These are phyloP conservation scores for Gastrophryne carolinensis DNA, from an alignment of 2,797 vertebrate genomes.

Conservation along the genomic window DNA sequence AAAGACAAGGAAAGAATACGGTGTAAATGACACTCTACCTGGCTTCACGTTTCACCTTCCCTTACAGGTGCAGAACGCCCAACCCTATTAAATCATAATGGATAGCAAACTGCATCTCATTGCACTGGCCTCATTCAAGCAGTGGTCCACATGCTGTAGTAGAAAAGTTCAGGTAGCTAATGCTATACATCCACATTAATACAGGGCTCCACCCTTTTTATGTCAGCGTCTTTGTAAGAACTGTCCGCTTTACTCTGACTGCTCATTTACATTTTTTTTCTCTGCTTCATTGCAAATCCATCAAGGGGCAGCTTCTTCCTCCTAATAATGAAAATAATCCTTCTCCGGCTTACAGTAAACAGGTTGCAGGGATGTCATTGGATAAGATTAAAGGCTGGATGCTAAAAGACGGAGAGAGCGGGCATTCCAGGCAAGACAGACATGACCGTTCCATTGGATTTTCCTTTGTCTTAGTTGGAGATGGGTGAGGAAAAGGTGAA, in stretches of 20 bases:
- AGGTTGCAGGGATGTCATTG: conserved; percentile 55
- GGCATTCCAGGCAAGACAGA: neutral
- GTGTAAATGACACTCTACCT: conserved; percentile 12
- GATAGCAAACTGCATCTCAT: neutral
- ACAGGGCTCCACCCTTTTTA: conserved; percentile 59
- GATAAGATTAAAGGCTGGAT: conserved; percentile 39
- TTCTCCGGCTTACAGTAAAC: conserved; percentile 49
- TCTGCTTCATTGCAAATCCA: conserved; percentile 29
- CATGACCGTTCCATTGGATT: neutral
- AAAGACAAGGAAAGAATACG: conserved; percentile 1
- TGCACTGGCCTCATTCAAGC: neutral
- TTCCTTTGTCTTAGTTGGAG: conserved; percentile 26
- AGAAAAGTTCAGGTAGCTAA: conserved; percentile 39
- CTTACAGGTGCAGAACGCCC: neutral
- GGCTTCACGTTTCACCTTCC: conserved; percentile 17
- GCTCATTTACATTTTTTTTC: conserved; percentile 53
- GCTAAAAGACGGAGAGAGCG: neutral
- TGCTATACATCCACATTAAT: conserved; percentile 37
- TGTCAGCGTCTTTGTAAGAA: conserved; percentile 55
- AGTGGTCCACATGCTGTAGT: neutral
- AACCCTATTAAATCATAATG: neutral
- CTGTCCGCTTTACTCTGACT: conserved; percentile 28
- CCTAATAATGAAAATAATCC: conserved; percentile 49
- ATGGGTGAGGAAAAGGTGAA: neutral
- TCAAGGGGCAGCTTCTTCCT: conserved; percentile 37